These are phyloP conservation scores for Glaucomys volans DNA, from an alignment of 2,113 vertebrate species.

Conservation along the genomic window DNA sequence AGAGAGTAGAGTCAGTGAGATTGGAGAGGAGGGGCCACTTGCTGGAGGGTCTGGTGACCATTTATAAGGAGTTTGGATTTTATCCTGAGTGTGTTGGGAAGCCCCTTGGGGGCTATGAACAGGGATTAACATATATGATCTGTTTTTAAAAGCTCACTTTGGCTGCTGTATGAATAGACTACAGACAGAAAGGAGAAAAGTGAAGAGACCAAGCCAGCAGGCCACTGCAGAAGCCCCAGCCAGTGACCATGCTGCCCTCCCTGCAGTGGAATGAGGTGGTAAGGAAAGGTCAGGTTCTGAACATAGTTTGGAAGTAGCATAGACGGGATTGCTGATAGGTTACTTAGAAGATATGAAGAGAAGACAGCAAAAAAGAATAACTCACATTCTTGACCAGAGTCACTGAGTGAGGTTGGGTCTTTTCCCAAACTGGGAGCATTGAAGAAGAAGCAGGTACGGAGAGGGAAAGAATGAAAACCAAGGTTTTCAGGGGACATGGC, in stretches of 20 bases:
- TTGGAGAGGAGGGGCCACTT: background rate
- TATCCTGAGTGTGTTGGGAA: background rate
- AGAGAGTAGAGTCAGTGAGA: background rate
- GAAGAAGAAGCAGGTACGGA: background rate
- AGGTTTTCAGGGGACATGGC: too few species aligned
- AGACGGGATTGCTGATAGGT: background rate
- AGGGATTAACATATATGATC: background rate
- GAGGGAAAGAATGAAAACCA: background rate
- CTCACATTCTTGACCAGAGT: background rate
- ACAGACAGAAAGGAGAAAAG: background rate
- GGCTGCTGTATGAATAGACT: background rate
- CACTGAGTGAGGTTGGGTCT: background rate
- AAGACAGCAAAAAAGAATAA: background rate
- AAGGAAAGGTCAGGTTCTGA: background rate
- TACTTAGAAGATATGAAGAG: background rate
- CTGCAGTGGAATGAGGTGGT: background rate
- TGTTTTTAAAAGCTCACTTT: conserved; percentile 22
- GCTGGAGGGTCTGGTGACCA: background rate
- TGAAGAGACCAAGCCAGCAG: background rate
- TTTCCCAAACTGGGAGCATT: background rate
- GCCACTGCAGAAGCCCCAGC: background rate
- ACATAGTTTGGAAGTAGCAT: background rate
- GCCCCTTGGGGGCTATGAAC: background rate
- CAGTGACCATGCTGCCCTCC: background rate
- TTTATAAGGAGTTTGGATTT: background rate